Evolutionary conservation across 1,140 invertebrate genomes (phyloP).

Genomic region (Bombus difficillimus): DNA sequence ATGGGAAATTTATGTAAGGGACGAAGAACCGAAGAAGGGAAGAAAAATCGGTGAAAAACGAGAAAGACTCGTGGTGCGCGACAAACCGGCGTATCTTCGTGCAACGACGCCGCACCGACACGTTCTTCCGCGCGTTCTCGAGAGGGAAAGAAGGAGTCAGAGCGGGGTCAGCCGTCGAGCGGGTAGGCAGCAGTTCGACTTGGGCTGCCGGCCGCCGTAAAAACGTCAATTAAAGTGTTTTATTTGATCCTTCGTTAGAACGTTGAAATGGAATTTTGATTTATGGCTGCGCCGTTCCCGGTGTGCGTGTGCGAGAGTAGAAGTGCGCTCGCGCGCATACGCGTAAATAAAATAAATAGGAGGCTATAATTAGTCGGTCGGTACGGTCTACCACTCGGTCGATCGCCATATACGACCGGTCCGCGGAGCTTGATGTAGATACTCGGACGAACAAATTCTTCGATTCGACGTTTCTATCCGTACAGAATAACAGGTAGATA

Average conservation of each 20-base stretch:
- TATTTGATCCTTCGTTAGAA: slow-evolving; percentile 84
- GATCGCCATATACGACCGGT: slow-evolving; percentile 65
- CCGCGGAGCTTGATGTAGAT: slow-evolving; percentile 32
- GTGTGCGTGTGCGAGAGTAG: slow-evolving; percentile 57
- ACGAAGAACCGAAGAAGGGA: background rate
- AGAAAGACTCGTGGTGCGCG: background rate
- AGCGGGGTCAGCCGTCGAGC: slow-evolving; percentile 73
- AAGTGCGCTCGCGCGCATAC: slow-evolving; percentile 65
- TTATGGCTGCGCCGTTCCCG: slow-evolving; percentile 73
- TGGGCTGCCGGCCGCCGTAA: slow-evolving; percentile 82
- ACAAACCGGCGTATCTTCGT: slow-evolving; percentile 20
- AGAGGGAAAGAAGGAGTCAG: slow-evolving; percentile 45
- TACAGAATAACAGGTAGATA: background rate
- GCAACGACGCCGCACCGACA: background rate
- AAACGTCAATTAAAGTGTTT: slow-evolving; percentile 84
- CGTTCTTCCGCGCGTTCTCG: slow-evolving; percentile 42
- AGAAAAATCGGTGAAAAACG: background rate
- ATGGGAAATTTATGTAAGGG: background rate
- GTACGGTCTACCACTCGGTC: slow-evolving; percentile 52
- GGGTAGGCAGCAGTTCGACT: slow-evolving; percentile 77
- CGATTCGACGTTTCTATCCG: slow-evolving; percentile 7
- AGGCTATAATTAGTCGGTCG: slow-evolving; percentile 80
- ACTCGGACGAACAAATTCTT: slow-evolving; percentile 56
- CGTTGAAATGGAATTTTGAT: slow-evolving; percentile 84
- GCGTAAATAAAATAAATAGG: slow-evolving; percentile 82